Evolutionary conservation across 2,113 vertebrate genomes (phyloP), one percentile per base, ranked within the genome.

Genomic region (Macquaria ambigua): DNA sequence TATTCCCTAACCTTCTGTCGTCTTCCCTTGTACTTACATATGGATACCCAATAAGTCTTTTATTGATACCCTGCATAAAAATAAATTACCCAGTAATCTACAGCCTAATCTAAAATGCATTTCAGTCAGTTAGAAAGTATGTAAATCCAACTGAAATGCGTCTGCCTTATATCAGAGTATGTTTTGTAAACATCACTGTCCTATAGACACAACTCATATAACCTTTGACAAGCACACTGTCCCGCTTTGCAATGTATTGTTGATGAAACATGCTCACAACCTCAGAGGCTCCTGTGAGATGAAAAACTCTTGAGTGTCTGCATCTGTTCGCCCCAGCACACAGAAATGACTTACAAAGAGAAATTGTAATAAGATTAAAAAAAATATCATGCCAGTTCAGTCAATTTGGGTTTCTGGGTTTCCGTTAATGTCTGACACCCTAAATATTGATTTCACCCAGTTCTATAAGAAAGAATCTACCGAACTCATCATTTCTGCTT

Each of bases 161-260:
- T 53, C 10, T 64, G 43, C 1, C 12, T 53, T 68, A 18, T 23
- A 62, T 23, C 56, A 20, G 15, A 74, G 21, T 25, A 23, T 71
- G 28, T 73, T 87, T 74, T 70, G 76, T 67, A 86, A 85, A 92
- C 64, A 83, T 41, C 14, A 53, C 4, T 58, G 39, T 72, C 14
- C 21, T 20, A 12, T 39, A 28, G 59, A 8, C n/a, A 52, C 7
- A 31, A n/a, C 31, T 64, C 7, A 8, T 48, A 6, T 67, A 48
- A 77, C 37, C 68, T 81, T 61, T 79, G 1, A 31, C 28, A 11
- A 39, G 77, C 53, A 85, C 58, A 6, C 14, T 74, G 78, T 66
- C 78, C 55, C 53, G 21, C 52, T 21, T 23, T 3, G 52, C 23
- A 68, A 3, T 48, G 56, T 43, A n/a, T 46, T 74, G 74, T 64